A percentile compares a stretch with the other conserved stretches of the same genome.
phyloP scores from a whole-genome alignment of 53 echinoderm and acorn worm genomes.

The Holothuria leucospilota region DNA sequence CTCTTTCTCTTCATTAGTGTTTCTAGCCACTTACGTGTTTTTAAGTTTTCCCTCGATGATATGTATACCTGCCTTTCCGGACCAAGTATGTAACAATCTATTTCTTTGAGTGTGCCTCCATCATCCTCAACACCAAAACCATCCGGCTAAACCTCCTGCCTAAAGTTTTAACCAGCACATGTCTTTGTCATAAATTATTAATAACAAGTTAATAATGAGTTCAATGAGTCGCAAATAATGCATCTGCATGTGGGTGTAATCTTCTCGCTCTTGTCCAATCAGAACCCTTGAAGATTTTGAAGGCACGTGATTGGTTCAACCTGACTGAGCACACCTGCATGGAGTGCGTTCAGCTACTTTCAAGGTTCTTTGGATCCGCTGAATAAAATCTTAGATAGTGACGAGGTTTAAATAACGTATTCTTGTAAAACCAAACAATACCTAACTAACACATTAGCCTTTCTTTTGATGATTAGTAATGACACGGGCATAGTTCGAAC shows the following conservation, averaged over 20 bases:
- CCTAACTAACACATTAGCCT: slow-evolving; percentile 22
- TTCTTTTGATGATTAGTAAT: slow-evolving; percentile 8
- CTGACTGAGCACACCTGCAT: slow-evolving; percentile 41
- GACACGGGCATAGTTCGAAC: neutral
- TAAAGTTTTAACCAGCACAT: neutral
- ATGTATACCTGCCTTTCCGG: too few species aligned
- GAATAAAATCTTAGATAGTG: slow-evolving; percentile 16
- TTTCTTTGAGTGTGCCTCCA: too few species aligned
- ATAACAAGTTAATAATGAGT: slow-evolving; percentile 23
- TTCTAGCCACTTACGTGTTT: too few species aligned
- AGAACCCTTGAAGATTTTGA: slow-evolving; percentile 7
- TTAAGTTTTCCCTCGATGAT: too few species aligned
- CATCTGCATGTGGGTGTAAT: neutral
- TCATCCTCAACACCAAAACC: too few species aligned
- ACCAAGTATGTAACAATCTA: too few species aligned
- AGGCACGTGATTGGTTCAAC: slow-evolving; percentile 43
- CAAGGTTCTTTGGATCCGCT: slow-evolving; percentile 1
- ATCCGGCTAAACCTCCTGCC: neutral
- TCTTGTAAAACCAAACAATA: neutral
- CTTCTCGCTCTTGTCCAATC: slow-evolving; percentile 27
- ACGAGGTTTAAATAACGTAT: slow-evolving; percentile 42
- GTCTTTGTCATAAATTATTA: slow-evolving; percentile 41
- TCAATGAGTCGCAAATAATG: slow-evolving; percentile 23
- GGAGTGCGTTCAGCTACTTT: too few species aligned
- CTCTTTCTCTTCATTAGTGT: too few species aligned